Evolutionary conservation across 2,113 vertebrate genomes (phyloP).

Genomic region (Salvelinus alpinus): DNA sequence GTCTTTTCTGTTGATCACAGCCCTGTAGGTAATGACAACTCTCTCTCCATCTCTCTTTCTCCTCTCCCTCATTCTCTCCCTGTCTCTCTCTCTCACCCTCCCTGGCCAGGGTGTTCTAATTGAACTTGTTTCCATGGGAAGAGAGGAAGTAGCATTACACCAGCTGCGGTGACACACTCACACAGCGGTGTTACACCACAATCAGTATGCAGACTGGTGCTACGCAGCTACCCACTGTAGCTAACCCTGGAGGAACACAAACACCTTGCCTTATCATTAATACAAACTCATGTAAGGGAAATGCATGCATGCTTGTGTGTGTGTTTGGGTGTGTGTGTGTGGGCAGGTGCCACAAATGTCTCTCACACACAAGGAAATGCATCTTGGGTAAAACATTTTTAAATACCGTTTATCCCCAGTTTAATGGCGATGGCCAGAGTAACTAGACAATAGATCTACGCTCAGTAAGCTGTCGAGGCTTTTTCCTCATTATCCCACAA

Average conservation of each 20-base stretch:
- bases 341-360: not conserved
- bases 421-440: not conserved
- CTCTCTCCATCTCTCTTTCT: not conserved
- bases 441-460: not conserved
- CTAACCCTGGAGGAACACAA: not conserved
- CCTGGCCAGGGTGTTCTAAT: conserved; percentile 38
- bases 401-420: not conserved
- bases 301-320: not conserved
- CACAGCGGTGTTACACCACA: conserved; percentile 29
- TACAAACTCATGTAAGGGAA: conserved; percentile 8
- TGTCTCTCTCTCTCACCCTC: not conserved
- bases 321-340: not conserved
- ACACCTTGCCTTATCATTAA: conserved; percentile 36
- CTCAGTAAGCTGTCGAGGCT: not conserved
- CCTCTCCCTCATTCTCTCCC: not conserved
- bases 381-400: too few relatives aligned
- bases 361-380: not conserved
- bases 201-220: conserved; percentile 27
- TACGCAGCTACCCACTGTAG: not conserved
- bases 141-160: conserved; percentile 29
- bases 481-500: not conserved
- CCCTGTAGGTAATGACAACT: too few relatives aligned
- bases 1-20: too few relatives aligned
- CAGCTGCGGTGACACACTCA: conserved; percentile 27
- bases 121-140: conserved; percentile 36